These are phyloP conservation scores for Zosterops pallidus DNA, from an alignment of 2,113 vertebrate genomes.

Conservation along the genomic window DNA sequence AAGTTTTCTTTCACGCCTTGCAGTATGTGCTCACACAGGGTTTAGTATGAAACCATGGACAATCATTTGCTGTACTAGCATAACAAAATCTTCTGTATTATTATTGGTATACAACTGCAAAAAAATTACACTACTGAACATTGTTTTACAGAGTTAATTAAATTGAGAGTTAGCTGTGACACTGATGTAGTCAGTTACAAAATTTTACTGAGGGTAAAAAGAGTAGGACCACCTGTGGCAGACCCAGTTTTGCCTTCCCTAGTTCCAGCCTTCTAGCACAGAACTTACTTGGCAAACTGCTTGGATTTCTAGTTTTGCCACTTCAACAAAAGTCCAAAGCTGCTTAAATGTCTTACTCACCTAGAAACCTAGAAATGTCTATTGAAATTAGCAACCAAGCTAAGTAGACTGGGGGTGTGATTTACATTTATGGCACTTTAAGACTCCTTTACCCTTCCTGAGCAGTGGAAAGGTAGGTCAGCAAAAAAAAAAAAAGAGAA, in stretches of 20 bases:
- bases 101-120: neutral
- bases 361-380: constrained; percentile 61
- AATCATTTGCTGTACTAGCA: neutral
- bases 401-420: constrained; percentile 1
- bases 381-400: constrained; percentile 32
- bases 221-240: neutral
- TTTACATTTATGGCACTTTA: constrained; percentile 40
- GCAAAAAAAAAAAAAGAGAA: constrained; percentile 19
- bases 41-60: neutral
- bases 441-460: neutral
- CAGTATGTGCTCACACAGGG: neutral
- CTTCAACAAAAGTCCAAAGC: constrained; percentile 2
- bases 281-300: neutral
- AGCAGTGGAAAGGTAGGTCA: constrained; percentile 36
- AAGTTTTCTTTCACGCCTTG: neutral
- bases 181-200: neutral
- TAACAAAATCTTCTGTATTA: neutral
- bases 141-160: neutral
- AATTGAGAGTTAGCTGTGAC: neutral
- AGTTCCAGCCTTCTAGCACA: neutral
- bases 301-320: neutral
- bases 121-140: neutral
- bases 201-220: neutral
- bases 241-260: neutral
- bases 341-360: constrained; percentile 18